phyloP scores from a whole-genome alignment of 1,140 invertebrate genomes.

The Trichonephila clavata region DNA sequence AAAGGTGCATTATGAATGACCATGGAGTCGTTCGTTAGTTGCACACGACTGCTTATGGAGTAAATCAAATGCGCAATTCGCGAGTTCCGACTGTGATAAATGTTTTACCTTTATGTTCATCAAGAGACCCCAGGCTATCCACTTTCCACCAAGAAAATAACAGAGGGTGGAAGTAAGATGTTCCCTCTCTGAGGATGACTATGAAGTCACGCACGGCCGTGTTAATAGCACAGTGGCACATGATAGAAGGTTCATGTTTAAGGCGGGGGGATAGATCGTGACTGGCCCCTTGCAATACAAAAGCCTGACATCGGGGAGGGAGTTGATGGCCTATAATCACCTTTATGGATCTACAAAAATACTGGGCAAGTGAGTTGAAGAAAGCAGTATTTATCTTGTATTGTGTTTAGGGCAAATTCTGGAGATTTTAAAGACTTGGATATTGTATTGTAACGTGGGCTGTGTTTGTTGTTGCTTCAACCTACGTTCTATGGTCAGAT shows the following conservation, averaged over 20 bases:
- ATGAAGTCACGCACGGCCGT: constrained; percentile 13
- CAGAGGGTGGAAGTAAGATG: constrained; percentile 23
- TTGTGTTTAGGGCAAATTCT: background rate
- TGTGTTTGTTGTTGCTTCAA: background rate
- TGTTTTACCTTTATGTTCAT: background rate
- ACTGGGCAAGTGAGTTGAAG: background rate
- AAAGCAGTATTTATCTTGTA: background rate
- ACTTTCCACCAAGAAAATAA: constrained; percentile 43
- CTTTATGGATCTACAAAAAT: constrained; percentile 16
- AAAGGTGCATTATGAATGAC: background rate
- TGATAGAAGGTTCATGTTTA: background rate
- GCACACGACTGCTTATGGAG: too few species aligned
- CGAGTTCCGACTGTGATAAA: background rate
- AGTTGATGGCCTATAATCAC: background rate
- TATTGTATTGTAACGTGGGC: background rate
- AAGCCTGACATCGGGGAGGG: background rate
- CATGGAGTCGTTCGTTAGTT: background rate
- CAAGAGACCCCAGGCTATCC: background rate
- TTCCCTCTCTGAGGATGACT: background rate
- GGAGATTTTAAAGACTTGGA: background rate
- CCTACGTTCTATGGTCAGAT: background rate
- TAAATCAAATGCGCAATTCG: too few species aligned
- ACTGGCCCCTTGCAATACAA: background rate
- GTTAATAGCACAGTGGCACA: constrained; percentile 43
- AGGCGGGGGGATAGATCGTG: background rate